These are phyloP conservation scores for Rhinophrynus dorsalis DNA, from an alignment of 2,797 vertebrate species.

Conservation along the genomic window DNA sequence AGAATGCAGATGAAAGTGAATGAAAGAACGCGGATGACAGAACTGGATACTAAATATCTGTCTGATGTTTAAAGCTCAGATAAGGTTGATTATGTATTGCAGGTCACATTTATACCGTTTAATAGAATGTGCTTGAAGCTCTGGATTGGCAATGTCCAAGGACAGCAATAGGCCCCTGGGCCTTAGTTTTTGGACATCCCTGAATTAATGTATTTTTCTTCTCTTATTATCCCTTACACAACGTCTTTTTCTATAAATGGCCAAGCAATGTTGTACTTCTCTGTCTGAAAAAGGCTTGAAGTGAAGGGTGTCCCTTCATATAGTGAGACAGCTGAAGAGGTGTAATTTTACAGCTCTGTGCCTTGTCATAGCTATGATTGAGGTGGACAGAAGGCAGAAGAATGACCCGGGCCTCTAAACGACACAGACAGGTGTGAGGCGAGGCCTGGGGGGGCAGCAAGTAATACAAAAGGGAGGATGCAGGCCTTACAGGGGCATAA, in stretches of 20 bases:
- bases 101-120: no score
- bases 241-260: constrained; percentile 49
- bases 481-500: constrained; percentile 30
- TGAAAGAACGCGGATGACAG: no score
- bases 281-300: constrained; percentile 50
- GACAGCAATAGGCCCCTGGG: no score
- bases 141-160: no score
- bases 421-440: constrained; percentile 92
- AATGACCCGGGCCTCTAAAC: constrained; percentile 83
- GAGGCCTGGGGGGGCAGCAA: constrained; percentile 63
- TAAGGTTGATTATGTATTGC: no score
- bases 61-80: no score
- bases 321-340: constrained; percentile 90
- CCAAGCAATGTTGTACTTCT: constrained; percentile 37
- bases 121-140: no score
- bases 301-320: constrained; percentile 49
- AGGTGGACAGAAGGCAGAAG: constrained; percentile 90
- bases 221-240: no score
- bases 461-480: constrained; percentile 56
- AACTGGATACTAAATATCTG: no score
- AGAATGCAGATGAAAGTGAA: no score
- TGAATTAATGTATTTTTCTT: no score
- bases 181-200: no score
- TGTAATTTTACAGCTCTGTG: constrained; percentile 85
- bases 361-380: constrained; percentile 90